These are phyloP conservation scores for Brenthis ino DNA, from an alignment of 2,888 invertebrate species.

Conservation along the genomic window DNA sequence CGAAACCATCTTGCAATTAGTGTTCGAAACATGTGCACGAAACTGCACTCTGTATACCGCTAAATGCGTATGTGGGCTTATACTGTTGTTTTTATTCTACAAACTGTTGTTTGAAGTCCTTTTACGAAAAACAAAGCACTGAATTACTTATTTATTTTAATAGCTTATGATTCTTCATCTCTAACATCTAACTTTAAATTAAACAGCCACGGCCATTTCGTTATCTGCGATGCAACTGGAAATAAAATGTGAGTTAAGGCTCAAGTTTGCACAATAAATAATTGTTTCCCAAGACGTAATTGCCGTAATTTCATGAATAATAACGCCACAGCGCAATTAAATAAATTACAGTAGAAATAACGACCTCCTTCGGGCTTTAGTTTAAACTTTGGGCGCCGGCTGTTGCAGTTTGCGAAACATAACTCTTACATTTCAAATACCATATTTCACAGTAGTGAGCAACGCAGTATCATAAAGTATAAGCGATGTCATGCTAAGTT, in stretches of 20 bases:
- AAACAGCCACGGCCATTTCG: conserved; percentile 56
- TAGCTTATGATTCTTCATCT: conserved; percentile 12
- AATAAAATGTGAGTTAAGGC: conserved; percentile 81
- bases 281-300: conserved; percentile 80
- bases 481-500: conserved; percentile 32
- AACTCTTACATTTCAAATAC: conserved; percentile 52
- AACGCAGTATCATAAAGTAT: conserved; percentile 41
- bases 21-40: conserved; percentile 25
- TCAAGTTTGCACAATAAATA: conserved; percentile 81
- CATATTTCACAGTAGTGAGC: conserved; percentile 42
- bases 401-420: conserved; percentile 60
- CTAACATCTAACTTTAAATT: conserved; percentile 40
- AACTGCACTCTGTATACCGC: conserved; percentile 25
- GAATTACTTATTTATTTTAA: conserved; percentile 8
- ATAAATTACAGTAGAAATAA: conserved; percentile 80
- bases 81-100: not conserved
- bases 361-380: conserved; percentile 77
- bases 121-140: not conserved
- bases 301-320: conserved; percentile 83
- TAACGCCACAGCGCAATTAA: conserved; percentile 82
- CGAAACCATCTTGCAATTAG: conserved; percentile 22
- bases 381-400: conserved; percentile 75
- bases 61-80: conserved; percentile 24
- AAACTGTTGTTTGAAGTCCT: not conserved
- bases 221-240: conserved; percentile 75